Evolutionary conservation across 2,797 vertebrate genomes (phyloP).

Genomic region (Enteromius unitaeniatus): DNA sequence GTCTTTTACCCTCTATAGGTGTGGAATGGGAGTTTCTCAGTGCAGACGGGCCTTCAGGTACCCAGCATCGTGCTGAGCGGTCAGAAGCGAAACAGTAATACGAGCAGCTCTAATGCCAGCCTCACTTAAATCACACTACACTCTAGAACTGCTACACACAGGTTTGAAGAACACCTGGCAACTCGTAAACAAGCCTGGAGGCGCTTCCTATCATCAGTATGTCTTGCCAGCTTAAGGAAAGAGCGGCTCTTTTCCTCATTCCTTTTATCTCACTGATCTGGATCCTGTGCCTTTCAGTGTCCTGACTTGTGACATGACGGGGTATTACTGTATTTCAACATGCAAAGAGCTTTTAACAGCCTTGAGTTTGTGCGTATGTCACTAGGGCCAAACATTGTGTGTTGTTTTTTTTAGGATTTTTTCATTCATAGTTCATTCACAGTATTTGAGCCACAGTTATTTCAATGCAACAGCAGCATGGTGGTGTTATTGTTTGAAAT

Average conservation of each 20-base stretch:
- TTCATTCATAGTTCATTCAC: slow-evolving; percentile 19
- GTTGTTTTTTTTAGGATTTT: slow-evolving; percentile 56
- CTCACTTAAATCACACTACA: slow-evolving; percentile 78
- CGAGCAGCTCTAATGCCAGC: slow-evolving; percentile 95
- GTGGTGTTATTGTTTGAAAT: slow-evolving; percentile 51
- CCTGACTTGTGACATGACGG: slow-evolving; percentile 52
- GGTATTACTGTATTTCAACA: slow-evolving; percentile 12
- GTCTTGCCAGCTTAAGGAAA: slow-evolving; percentile 13
- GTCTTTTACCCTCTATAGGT: slow-evolving; percentile 77
- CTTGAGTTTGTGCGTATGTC: neutral
- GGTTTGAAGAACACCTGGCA: slow-evolving; percentile 43
- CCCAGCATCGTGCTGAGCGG: slow-evolving; percentile 87
- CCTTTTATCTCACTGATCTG: slow-evolving; percentile 59
- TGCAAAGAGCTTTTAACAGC: slow-evolving; percentile 8
- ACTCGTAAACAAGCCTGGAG: slow-evolving; percentile 24
- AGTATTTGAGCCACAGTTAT: slow-evolving; percentile 21
- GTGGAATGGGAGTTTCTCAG: slow-evolving; percentile 94
- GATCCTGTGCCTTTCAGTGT: slow-evolving; percentile 77
- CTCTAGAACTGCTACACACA: slow-evolving; percentile 52
- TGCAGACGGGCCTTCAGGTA: slow-evolving; percentile 90
- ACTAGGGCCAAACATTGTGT: slow-evolving; percentile 13
- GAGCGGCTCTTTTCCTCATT: slow-evolving; percentile 57
- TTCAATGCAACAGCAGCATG: slow-evolving; percentile 40
- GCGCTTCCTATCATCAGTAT: slow-evolving; percentile 12
- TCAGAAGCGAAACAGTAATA: slow-evolving; percentile 91